Evolutionary conservation across 2,113 vertebrate genomes (phyloP).

Genomic region (Tyto alba): DNA sequence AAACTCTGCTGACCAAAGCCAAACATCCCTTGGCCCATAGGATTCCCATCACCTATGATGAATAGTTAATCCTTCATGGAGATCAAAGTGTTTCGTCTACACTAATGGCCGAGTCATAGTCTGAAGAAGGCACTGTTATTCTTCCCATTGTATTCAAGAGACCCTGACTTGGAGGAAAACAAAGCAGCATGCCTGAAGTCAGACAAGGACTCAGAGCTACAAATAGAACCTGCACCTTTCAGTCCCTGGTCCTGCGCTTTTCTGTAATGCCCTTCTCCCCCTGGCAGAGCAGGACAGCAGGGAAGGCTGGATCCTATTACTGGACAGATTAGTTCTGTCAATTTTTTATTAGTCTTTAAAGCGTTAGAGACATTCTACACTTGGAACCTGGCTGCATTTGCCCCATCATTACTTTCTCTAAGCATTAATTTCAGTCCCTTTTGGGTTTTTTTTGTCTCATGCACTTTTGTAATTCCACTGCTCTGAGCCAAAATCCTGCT

Average conservation of each 20-base stretch:
- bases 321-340: not conserved
- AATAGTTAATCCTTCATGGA: not conserved
- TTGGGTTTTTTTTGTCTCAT: not conserved
- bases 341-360: not conserved
- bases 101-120: no score
- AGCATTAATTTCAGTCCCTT: not conserved
- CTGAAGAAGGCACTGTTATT: not conserved
- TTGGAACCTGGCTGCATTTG: not conserved
- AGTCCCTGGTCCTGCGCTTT: not conserved
- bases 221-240: not conserved
- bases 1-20: not conserved
- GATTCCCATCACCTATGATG: not conserved
- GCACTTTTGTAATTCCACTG: not conserved
- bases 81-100: not conserved
- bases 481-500: not conserved
- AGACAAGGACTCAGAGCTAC: not conserved
- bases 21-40: not conserved
- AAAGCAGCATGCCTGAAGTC: not conserved
- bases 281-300: not conserved
- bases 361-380: not conserved
- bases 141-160: not conserved
- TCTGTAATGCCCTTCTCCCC: not conserved
- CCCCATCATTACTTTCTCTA: not conserved
- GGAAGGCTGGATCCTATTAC: not conserved
- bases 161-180: not conserved